Percentiles rank a stretch among this genome's conserved stretches.
Conservation (phyloP, 2,797 vertebrate genomes). For the Pampus argenteus region DNA sequence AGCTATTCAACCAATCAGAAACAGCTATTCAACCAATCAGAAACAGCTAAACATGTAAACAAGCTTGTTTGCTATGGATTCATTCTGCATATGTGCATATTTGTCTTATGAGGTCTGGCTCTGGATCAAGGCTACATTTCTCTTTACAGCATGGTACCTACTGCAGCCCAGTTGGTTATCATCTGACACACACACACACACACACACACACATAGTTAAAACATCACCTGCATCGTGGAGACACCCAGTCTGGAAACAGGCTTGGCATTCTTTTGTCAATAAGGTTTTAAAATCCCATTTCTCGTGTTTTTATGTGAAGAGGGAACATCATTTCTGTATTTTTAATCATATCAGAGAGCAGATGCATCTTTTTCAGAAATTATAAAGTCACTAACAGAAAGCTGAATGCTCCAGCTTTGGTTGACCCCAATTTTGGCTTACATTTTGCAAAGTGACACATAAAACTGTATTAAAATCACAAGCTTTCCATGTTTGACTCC, state of each 20-base stretch:
- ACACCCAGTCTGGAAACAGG: constrained; percentile 30
- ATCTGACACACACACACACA: constrained; percentile 27
- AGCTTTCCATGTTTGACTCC: constrained; percentile 35
- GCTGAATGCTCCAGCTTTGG: constrained; percentile 33
- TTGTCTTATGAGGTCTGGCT: constrained; percentile 64
- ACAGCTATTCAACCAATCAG: constrained; percentile 42
- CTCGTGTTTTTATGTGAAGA: not conserved
- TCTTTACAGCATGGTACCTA: constrained; percentile 45
- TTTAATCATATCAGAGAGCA: not conserved
- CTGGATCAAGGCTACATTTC: constrained; percentile 71
- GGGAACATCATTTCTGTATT: not conserved
- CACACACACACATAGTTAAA: constrained; percentile 22
- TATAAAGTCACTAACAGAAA: constrained; percentile 27
- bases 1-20: constrained; percentile 45
- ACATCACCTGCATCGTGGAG: constrained; percentile 29
- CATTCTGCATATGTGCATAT: constrained; percentile 69
- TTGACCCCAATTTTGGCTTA: constrained; percentile 29
- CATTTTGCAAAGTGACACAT: constrained; percentile 50
- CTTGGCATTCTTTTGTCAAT: constrained; percentile 19
- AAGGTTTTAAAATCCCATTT: constrained; percentile 16
- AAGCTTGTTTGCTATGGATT: constrained; percentile 53
- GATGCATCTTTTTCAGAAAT: constrained; percentile 11
- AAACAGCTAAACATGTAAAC: constrained; percentile 53
- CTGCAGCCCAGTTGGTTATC: constrained; percentile 41
- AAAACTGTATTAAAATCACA: constrained; percentile 49